These are phyloP conservation scores for Tribolium castaneum DNA, from an alignment of 1,140 invertebrate species.

Conservation along the genomic window DNA sequence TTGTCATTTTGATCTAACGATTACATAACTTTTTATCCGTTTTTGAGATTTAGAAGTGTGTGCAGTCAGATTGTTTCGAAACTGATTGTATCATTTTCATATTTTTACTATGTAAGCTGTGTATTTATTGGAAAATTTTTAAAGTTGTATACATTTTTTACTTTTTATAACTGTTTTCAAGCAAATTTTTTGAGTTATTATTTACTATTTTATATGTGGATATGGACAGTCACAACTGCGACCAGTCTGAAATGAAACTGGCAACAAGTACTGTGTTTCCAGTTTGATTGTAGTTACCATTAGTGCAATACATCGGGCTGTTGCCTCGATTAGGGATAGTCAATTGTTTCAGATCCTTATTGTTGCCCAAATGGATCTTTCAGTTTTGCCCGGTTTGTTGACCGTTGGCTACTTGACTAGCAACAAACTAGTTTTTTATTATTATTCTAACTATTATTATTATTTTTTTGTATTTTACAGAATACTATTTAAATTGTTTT, in stretches of 20 bases:
- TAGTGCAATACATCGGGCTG: slow-evolving; percentile 63
- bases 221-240: slow-evolving; percentile 38
- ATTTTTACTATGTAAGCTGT: slow-evolving; percentile 61
- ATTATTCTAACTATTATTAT: slow-evolving; percentile 39
- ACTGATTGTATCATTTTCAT: slow-evolving; percentile 58
- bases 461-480: slow-evolving; percentile 57
- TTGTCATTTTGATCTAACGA: slow-evolving; percentile 61
- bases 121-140: slow-evolving; percentile 62
- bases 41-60: slow-evolving; percentile 61
- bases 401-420: slow-evolving; percentile 61
- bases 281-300: slow-evolving; percentile 61
- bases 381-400: slow-evolving; percentile 56
- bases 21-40: slow-evolving; percentile 60
- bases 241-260: slow-evolving; percentile 47
- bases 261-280: slow-evolving; percentile 38
- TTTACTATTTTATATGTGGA: slow-evolving; percentile 58
- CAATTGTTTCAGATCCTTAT: slow-evolving; percentile 63
- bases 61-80: slow-evolving; percentile 55
- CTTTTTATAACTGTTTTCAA: slow-evolving; percentile 63
- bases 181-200: slow-evolving; percentile 57
- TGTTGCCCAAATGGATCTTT: slow-evolving; percentile 59
- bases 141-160: slow-evolving; percentile 63
- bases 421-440: slow-evolving; percentile 60
- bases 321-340: slow-evolving; percentile 61
- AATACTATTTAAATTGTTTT: slow-evolving; percentile 62